Conservation (phyloP, 2,888 invertebrate genomes). For the Amiota minor region DNA sequence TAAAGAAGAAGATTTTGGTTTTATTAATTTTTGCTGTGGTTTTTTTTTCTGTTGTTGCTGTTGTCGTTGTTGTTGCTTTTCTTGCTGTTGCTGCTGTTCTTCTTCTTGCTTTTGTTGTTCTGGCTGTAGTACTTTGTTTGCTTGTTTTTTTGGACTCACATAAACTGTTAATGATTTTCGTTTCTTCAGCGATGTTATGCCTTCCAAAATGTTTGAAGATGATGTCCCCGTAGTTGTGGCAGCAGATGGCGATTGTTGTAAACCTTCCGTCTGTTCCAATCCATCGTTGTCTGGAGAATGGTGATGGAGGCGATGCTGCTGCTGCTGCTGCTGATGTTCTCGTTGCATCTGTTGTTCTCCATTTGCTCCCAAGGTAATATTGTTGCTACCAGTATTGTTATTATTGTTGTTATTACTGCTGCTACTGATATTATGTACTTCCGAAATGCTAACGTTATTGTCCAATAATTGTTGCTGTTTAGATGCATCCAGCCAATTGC, state of each 20-base stretch:
- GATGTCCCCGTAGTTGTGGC: background rate
- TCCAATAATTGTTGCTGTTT: constrained; percentile 52
- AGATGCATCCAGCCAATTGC: constrained; percentile 68
- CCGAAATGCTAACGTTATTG: constrained; percentile 50
- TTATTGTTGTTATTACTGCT: constrained; percentile 37
- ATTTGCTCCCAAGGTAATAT: background rate
- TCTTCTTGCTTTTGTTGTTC: constrained; percentile 42
- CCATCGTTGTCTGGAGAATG: constrained; percentile 41
- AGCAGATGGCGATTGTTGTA: too few species aligned
- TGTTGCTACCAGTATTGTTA: constrained; percentile 8
- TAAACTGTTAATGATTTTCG: constrained; percentile 72
- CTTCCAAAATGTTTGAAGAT: constrained; percentile 65
- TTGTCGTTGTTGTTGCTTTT: constrained; percentile 39
- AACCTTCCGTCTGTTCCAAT: constrained; percentile 31
- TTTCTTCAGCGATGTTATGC: constrained; percentile 71
- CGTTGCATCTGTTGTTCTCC: constrained; percentile 29
- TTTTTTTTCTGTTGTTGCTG: constrained; percentile 37
- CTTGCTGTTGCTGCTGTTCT: constrained; percentile 42
- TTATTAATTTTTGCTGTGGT: constrained; percentile 33
- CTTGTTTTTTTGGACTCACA: constrained; percentile 67
- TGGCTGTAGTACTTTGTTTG: constrained; percentile 47
- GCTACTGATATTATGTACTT: constrained; percentile 37
- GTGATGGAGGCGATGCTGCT: too few species aligned
- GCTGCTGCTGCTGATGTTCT: constrained; percentile 46
- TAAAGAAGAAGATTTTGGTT: constrained; percentile 16